Evolutionary conservation across 2,113 vertebrate species (phyloP).

Genomic region (Hystrix brachyura): DNA sequence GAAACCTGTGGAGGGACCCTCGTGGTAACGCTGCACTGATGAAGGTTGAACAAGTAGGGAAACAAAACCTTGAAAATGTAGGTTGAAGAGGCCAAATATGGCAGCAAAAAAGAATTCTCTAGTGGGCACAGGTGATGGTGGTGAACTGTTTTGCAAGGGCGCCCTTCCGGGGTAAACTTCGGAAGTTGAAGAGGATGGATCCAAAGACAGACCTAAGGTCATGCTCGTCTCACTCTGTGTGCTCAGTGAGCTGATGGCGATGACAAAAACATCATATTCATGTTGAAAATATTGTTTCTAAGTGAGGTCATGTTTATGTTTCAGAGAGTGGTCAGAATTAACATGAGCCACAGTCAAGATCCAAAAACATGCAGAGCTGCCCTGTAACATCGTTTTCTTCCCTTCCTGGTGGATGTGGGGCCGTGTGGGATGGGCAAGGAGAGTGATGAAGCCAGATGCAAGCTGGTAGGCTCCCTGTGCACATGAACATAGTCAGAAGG

Average conservation of each 20-base stretch:
- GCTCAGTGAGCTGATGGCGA: not conserved
- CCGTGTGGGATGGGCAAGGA: not conserved
- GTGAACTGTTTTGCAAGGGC: not conserved
- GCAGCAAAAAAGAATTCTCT: not conserved
- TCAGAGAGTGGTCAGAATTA: not conserved
- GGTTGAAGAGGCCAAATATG: not conserved
- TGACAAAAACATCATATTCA: not conserved
- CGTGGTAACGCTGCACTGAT: not conserved
- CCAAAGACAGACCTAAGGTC: not conserved
- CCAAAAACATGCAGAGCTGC: no score
- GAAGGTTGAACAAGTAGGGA: not conserved
- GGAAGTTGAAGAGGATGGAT: not conserved
- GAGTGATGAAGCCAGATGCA: not conserved
- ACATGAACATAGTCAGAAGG: not conserved
- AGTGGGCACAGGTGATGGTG: not conserved
- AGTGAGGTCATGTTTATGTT: not conserved
- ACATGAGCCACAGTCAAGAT: accelerated
- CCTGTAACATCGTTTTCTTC: no score
- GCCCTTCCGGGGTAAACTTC: not conserved
- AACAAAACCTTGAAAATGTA: not conserved
- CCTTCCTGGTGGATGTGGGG: not conserved
- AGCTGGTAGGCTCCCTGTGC: not conserved
- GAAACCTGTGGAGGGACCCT: not conserved
- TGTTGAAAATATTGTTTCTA: not conserved
- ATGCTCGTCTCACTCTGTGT: not conserved